Base-by-base conservation (phyloP, 1,140 invertebrate species). In the Eriosoma lanigerum region DNA sequence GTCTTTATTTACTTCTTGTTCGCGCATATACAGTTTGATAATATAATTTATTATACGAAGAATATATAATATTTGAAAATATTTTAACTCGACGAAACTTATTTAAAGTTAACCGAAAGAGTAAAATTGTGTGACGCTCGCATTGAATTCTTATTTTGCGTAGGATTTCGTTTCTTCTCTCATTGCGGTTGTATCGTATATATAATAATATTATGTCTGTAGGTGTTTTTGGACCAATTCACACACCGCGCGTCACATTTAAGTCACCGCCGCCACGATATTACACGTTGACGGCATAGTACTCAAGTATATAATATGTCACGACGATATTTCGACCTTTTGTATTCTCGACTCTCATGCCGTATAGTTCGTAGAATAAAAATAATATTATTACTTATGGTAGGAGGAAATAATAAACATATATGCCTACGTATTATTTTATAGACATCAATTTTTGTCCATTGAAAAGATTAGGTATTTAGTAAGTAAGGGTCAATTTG, bases 281-380 rank as follows among this genome's bases (percentile, higher is more conserved):
- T 56, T 19, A 52, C 5, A 46, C 21, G 44, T 48, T 26, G 44
- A 70, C 13, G 21, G 44, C 46, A 48, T 38, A 70, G 44, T 44
- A 46, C 44, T 68, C 15, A 58, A n/a, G 0, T 54, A 54, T 21
- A 54, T 38, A 46, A n/a, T 24, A 21, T 72, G 68, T 72, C 19
- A 46, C 68, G 68, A 72, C 68, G 29, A 72, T 72, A 72, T 72
- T 72, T 72, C 4, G 46, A 12, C 19, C 68, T 72, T 72, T 72
- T 72, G 68, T 72, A 9, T 72, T 26, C 5, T 21, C 50, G 68
- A 46, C 21, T 38, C 32, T 4, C n/a, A n/a, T n/a, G n/a, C 38
- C 21, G 64, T 66, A 44, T 19, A n/a, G n/a, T n/a, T 38, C 32
- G 8, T 38, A 38, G 3, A 38, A 38, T 38, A 38, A 38, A 38